These are phyloP conservation scores for Ctenopoma kingsleyae DNA, from an alignment of 2,797 vertebrate species.

Conservation along the genomic window DNA sequence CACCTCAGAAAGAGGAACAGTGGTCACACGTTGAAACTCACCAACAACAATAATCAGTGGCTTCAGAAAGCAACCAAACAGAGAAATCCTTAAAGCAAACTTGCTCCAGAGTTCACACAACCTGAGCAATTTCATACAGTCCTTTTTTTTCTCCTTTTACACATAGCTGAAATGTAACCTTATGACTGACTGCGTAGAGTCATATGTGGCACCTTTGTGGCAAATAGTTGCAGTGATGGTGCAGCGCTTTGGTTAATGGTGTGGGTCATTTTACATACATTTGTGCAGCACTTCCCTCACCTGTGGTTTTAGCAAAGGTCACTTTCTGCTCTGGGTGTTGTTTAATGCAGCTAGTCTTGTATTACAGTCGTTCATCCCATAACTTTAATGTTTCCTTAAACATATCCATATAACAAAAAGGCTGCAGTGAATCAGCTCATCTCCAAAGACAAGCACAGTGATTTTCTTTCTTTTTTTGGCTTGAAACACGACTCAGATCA, in stretches of 20 bases:
- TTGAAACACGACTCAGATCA: too few relatives aligned
- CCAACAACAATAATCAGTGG: not conserved
- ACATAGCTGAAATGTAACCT: not conserved
- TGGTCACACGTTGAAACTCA: constrained; percentile 23
- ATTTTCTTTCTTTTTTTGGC: too few relatives aligned
- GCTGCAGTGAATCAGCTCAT: not conserved
- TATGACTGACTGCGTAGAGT: not conserved
- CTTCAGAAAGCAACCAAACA: not conserved
- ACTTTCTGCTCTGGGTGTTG: not conserved
- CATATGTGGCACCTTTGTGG: not conserved
- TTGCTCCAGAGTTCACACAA: not conserved
- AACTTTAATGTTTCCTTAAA: not conserved
- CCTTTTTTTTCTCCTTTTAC: not conserved
- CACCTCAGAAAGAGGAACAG: constrained; percentile 27
- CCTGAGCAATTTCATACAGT: not conserved
- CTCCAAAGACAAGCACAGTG: not conserved
- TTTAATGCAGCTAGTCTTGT: not conserved
- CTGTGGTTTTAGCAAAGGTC: not conserved
- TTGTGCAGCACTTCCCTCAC: not conserved
- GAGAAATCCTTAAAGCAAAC: not conserved
- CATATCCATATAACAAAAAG: too few relatives aligned
- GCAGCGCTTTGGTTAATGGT: not conserved
- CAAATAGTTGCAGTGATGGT: not conserved
- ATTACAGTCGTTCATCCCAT: not conserved
- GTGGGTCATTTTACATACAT: not conserved